These are phyloP conservation scores for Lysiphlebus fabarum DNA, from an alignment of 1,140 invertebrate species.

Conservation along the genomic window DNA sequence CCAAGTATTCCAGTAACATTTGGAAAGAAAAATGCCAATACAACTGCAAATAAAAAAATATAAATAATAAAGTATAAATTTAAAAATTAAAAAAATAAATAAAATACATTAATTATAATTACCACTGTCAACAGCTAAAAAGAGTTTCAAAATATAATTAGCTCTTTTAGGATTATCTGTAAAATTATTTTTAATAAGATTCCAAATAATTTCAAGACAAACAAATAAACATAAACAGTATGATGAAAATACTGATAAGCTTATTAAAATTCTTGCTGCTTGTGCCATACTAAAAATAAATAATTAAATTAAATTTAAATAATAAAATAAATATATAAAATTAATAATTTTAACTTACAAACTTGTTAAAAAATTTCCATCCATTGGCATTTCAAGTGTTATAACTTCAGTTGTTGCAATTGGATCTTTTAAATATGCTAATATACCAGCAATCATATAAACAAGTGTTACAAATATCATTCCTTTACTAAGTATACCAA, in stretches of 20 bases:
- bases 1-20: too few relatives aligned
- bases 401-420: constrained; percentile 65
- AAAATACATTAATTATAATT: too few relatives aligned
- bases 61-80: too few relatives aligned
- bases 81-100: too few relatives aligned
- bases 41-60: too few relatives aligned
- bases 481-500: constrained; percentile 82
- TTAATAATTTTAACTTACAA: not conserved
- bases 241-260: constrained; percentile 84
- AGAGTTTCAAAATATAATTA: constrained; percentile 73
- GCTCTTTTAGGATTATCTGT: constrained; percentile 65
- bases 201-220: constrained; percentile 80
- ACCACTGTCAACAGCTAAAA: constrained; percentile 63
- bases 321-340: constrained; percentile 5
- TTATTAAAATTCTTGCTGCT: constrained; percentile 82
- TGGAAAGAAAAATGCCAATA: too few relatives aligned
- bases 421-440: constrained; percentile 81
- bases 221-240: constrained; percentile 97
- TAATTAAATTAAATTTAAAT: constrained; percentile 20
- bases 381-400: constrained; percentile 69
- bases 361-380: constrained; percentile 39
- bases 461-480: constrained; percentile 83
- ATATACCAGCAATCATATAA: constrained; percentile 84
- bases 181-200: constrained; percentile 68
- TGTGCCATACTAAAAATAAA: constrained; percentile 71